phyloP scores from a whole-genome alignment of 2,113 vertebrate species.

The Mobula birostris region DNA sequence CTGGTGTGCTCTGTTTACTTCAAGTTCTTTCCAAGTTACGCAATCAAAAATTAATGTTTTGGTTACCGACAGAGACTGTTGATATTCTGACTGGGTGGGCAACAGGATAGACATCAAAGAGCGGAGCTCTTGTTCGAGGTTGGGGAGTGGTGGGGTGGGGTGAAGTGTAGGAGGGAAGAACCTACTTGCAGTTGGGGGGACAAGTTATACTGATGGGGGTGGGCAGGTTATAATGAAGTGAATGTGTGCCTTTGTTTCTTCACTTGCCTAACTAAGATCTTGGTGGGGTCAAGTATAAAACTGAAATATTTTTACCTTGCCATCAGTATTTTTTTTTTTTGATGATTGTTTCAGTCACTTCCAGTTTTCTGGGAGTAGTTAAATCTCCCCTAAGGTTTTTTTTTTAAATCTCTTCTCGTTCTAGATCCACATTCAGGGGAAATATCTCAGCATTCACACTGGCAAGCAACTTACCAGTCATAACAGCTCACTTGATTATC shows the following conservation, averaged over 20 bases:
- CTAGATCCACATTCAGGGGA: too few species aligned
- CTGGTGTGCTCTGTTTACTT: not conserved
- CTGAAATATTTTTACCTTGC: not conserved
- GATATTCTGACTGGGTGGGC: not conserved
- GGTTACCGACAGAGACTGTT: not conserved
- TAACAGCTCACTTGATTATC: not conserved
- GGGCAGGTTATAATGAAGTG: too few species aligned
- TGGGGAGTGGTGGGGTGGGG: too few species aligned
- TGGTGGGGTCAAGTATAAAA: not conserved
- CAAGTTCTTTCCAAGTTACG: not conserved
- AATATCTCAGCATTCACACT: too few species aligned
- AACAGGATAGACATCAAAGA: too few species aligned
- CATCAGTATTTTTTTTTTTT: not conserved
- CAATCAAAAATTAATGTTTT: not conserved
- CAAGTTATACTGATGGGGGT: too few species aligned
- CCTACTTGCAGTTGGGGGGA: too few species aligned
- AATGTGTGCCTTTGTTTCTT: not conserved
- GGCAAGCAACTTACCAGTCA: not conserved
- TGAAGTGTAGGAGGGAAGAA: too few species aligned
- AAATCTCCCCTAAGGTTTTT: not conserved
- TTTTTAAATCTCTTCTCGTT: too few species aligned
- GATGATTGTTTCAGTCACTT: not conserved
- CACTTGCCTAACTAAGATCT: not conserved
- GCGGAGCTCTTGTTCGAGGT: too few species aligned
- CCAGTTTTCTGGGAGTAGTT: not conserved